Conservation (phyloP, 1,140 invertebrate genomes). For the Drosophila simulans region DNA sequence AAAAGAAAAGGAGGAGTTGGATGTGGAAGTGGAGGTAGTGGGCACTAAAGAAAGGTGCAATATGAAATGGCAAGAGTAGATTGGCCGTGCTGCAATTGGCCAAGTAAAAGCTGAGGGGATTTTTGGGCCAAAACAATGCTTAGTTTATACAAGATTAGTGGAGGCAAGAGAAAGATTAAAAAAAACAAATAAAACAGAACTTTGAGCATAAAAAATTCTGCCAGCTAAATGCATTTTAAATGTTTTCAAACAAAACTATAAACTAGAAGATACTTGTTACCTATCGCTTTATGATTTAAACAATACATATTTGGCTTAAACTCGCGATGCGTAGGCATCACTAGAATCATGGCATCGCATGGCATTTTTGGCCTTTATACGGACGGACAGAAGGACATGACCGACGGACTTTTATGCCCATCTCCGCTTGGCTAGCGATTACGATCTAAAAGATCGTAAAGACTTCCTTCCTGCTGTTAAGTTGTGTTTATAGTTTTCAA, state of each 20-base stretch:
- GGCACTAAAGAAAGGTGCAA: slow-evolving; percentile 58
- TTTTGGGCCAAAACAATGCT: slow-evolving; percentile 17
- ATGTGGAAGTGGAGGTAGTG: neutral
- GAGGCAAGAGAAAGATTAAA: slow-evolving; percentile 1
- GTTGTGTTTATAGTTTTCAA: too few relatives aligned
- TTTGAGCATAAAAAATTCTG: neutral
- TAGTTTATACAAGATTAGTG: slow-evolving; percentile 21
- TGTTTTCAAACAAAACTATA: too few relatives aligned
- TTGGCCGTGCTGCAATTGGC: slow-evolving; percentile 37
- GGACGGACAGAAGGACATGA: too few relatives aligned
- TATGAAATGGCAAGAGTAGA: slow-evolving; percentile 57
- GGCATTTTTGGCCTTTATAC: too few relatives aligned
- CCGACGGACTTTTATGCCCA: neutral
- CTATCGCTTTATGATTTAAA: too few relatives aligned
- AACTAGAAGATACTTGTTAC: too few relatives aligned
- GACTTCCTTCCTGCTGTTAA: too few relatives aligned
- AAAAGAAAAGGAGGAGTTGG: neutral
- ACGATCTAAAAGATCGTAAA: too few relatives aligned
- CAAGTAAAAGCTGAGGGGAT: slow-evolving; percentile 4
- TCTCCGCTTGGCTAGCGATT: neutral
- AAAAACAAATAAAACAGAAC: neutral
- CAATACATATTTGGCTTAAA: too few relatives aligned
- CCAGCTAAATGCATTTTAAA: too few relatives aligned
- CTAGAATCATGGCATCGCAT: too few relatives aligned
- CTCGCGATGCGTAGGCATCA: too few relatives aligned